phyloP scores from a whole-genome alignment of 2,888 invertebrate genomes.

The Campoplex capitator region DNA sequence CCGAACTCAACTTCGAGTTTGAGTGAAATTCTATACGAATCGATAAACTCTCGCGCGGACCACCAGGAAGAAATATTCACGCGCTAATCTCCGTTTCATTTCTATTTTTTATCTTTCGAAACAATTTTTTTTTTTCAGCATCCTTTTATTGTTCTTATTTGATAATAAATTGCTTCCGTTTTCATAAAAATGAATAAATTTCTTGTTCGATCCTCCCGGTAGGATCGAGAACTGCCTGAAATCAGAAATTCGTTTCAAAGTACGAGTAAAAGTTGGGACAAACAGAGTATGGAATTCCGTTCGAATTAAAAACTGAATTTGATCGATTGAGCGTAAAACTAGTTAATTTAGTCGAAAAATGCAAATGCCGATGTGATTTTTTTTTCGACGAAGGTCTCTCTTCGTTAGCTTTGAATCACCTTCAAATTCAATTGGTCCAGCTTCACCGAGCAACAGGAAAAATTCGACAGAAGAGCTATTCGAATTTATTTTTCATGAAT shows the following conservation, averaged over 20 bases:
- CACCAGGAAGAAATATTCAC: not conserved
- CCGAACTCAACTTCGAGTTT: constrained; percentile 23
- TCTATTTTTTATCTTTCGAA: not conserved
- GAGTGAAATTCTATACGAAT: constrained; percentile 19
- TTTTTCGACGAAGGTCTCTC: not conserved
- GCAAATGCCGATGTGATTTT: not conserved
- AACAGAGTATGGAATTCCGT: not conserved
- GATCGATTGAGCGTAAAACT: not conserved
- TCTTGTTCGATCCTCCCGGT: not conserved
- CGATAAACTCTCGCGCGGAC: not conserved
- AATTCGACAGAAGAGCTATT: not conserved
- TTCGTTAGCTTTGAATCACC: not conserved
- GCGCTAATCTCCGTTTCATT: not conserved
- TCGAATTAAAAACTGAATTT: not conserved
- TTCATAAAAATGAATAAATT: not conserved
- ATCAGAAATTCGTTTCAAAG: not conserved
- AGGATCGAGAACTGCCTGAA: not conserved
- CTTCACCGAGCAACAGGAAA: not conserved
- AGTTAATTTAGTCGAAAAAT: not conserved
- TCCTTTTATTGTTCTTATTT: not conserved
- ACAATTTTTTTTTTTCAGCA: not conserved
- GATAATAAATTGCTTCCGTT: not conserved
- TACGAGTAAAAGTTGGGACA: not conserved
- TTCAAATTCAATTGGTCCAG: not conserved
- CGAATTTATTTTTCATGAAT: not conserved